A percentile compares a stretch with the other conserved stretches of the same genome.
Evolutionary conservation across 1,140 invertebrate genomes (phyloP).

Genomic region (Tenebrio molitor): DNA sequence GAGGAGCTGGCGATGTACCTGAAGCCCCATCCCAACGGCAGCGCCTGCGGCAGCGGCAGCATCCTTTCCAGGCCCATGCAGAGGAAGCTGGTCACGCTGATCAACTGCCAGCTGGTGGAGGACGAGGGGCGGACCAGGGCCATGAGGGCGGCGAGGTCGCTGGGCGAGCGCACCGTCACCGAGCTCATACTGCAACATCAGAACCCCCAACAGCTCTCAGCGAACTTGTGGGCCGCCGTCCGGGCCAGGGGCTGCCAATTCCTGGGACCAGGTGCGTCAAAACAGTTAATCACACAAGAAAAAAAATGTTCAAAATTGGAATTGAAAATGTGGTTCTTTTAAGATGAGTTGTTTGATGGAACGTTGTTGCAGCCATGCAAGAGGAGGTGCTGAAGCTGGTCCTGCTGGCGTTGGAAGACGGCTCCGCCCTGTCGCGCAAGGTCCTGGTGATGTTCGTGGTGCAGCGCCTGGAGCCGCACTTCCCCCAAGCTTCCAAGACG

Average conservation of each 20-base stretch:
- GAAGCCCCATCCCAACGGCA: conserved; percentile 71
- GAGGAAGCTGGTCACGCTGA: conserved; percentile 90
- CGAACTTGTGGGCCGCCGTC: conserved; percentile 97
- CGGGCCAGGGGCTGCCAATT: conserved; percentile 97
- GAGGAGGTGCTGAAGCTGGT: conserved; percentile 97
- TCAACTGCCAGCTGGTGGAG: conserved; percentile 94
- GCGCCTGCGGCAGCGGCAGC: conserved; percentile 57
- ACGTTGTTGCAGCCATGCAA: conserved; percentile 88
- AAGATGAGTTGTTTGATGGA: no score
- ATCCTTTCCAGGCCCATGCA: conserved; percentile 85
- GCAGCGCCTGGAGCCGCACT: conserved; percentile 93
- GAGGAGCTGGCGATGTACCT: conserved; percentile 90
- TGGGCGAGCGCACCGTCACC: conserved; percentile 95
- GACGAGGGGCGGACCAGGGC: conserved; percentile 87
- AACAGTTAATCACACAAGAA: not conserved
- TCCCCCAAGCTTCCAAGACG: conserved; percentile 98
- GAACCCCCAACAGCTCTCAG: conserved; percentile 92
- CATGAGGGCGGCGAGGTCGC: conserved; percentile 86
- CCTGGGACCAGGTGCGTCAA: conserved; percentile 88
- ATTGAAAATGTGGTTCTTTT: not conserved
- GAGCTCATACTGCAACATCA: conserved; percentile 96
- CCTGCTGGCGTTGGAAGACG: conserved; percentile 94
- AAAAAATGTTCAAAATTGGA: not conserved
- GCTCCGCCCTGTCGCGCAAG: conserved; percentile 96
- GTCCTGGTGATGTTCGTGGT: conserved; percentile 99